Evolutionary conservation across 2,797 vertebrate genomes (phyloP).

Genomic region (Anabacerthia variegaticeps): DNA sequence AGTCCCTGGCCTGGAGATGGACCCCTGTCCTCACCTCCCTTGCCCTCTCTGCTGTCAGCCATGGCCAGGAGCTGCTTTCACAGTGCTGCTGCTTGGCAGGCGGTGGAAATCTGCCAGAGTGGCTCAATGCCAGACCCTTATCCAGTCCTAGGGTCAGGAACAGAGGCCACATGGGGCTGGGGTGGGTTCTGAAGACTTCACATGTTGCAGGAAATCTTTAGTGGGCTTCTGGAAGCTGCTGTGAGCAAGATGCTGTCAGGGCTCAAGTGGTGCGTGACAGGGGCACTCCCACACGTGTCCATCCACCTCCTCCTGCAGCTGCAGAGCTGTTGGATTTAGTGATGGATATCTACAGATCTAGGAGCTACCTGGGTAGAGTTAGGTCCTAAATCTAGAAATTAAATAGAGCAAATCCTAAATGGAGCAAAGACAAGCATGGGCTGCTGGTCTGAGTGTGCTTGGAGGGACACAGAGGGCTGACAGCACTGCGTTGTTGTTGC

Average conservation of each 20-base stretch:
- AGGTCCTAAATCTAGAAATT: background rate
- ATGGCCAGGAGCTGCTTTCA: accelerated
- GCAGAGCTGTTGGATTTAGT: background rate
- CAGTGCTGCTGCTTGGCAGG: accelerated
- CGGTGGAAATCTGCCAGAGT: accelerated
- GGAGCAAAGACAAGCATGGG: background rate
- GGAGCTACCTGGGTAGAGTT: background rate
- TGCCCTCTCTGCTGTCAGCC: accelerated
- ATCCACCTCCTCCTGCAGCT: background rate
- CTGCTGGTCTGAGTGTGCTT: background rate
- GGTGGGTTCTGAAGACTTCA: background rate
- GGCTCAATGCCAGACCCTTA: background rate
- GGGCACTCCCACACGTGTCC: accelerated
- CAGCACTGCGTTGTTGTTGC: accelerated
- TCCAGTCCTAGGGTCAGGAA: background rate
- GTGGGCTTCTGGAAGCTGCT: background rate
- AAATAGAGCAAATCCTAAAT: background rate
- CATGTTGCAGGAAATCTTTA: background rate
- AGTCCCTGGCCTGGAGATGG: background rate
- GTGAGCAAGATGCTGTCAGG: background rate
- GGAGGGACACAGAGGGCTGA: background rate
- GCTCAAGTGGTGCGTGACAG: accelerated
- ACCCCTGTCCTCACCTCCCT: accelerated
- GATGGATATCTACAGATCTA: background rate
- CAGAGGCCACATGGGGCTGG: background rate